These are phyloP conservation scores for Phortica variegata DNA, from an alignment of 1,140 invertebrate genomes.

Conservation along the genomic window DNA sequence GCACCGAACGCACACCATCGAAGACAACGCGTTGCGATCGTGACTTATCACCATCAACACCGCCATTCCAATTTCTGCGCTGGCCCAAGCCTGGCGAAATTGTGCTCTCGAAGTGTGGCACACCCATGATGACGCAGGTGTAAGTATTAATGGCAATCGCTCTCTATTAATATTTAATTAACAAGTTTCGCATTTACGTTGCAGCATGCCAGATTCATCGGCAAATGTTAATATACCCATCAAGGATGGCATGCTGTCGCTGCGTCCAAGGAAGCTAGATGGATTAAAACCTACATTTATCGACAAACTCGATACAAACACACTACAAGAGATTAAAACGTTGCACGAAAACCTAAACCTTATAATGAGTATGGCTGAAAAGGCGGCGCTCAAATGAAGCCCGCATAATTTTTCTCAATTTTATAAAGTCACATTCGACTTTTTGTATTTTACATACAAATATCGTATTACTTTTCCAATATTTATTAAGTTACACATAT, in stretches of 20 bases:
- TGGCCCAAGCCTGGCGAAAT: slow-evolving; percentile 64
- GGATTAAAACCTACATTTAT: slow-evolving; percentile 38
- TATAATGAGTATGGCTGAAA: slow-evolving; percentile 40
- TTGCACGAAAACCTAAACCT: slow-evolving; percentile 45
- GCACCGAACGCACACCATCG: slow-evolving; percentile 42
- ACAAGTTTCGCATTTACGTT: not conserved
- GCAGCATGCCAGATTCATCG: slow-evolving; percentile 54
- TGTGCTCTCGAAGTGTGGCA: slow-evolving; percentile 64
- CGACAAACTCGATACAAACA: slow-evolving; percentile 36
- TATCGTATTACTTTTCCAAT: no score
- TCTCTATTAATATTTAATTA: no score
- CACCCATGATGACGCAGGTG: slow-evolving; percentile 61
- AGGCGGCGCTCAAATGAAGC: slow-evolving; percentile 26
- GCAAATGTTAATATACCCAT: slow-evolving; percentile 65
- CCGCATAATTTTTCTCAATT: no score
- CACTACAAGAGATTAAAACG: slow-evolving; percentile 41
- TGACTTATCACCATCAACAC: slow-evolving; percentile 58
- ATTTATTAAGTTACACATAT: no score
- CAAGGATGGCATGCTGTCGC: slow-evolving; percentile 58
- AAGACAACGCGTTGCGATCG: slow-evolving; percentile 8
- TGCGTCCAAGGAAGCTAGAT: slow-evolving; percentile 39
- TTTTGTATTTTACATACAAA: no score
- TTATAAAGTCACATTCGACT: no score
- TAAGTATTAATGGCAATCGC: no score
- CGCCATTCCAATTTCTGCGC: slow-evolving; percentile 60